Evolutionary conservation across 2,888 invertebrate species (phyloP).

Genomic region (Phlogophora meticulosa): DNA sequence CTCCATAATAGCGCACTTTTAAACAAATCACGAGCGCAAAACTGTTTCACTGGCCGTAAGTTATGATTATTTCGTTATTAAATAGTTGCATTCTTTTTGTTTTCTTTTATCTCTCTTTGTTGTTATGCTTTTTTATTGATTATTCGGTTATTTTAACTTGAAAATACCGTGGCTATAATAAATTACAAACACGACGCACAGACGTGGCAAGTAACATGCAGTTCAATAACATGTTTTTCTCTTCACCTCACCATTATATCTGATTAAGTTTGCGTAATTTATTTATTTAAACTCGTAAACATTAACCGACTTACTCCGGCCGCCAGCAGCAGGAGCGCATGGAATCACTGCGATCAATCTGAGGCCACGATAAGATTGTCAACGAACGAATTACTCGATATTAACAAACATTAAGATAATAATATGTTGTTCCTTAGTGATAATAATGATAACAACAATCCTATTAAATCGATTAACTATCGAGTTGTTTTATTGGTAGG

Average conservation of each 20-base stretch:
- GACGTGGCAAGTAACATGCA: too few relatives aligned
- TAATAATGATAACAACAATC: constrained; percentile 12
- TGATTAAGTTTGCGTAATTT: constrained; percentile 22
- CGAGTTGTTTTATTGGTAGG: constrained; percentile 4
- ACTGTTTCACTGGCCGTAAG: background rate
- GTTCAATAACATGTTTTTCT: constrained; percentile 5
- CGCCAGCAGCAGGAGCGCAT: constrained; percentile 5
- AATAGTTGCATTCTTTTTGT: background rate
- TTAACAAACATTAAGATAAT: constrained; percentile 58
- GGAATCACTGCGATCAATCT: constrained; percentile 65
- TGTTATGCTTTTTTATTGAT: background rate
- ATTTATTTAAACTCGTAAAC: constrained; percentile 37
- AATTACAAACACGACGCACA: background rate
- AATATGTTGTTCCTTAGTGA: constrained; percentile 39
- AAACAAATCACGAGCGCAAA: background rate
- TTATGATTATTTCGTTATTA: background rate
- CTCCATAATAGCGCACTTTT: constrained; percentile 59
- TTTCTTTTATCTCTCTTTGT: constrained; percentile 16
- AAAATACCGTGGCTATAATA: constrained; percentile 1
- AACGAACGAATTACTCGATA: constrained; percentile 53
- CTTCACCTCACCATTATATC: background rate
- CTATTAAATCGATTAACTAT: constrained; percentile 37
- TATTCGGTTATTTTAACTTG: constrained; percentile 6
- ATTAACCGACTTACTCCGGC: constrained; percentile 11
- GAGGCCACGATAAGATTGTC: constrained; percentile 62